These are phyloP conservation scores for Micoletzkya japonica DNA, from an alignment of 2,888 invertebrate genomes.

Conservation along the genomic window DNA sequence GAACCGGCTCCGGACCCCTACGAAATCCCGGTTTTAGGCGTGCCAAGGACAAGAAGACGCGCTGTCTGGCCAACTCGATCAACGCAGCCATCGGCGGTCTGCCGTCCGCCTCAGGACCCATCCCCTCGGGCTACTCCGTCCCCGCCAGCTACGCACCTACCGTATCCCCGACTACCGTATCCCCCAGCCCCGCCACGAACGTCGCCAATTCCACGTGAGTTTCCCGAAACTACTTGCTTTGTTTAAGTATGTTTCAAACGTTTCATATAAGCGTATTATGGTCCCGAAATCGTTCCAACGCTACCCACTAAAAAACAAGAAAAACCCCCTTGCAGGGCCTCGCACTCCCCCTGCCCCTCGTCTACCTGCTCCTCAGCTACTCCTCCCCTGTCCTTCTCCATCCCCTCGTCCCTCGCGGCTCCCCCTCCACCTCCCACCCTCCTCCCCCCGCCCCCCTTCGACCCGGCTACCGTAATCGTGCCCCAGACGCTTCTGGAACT, in stretches of 20 bases:
- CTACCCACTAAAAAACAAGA: no score
- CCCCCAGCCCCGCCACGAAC: neutral
- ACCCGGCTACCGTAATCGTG: neutral
- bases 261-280: no score
- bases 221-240: neutral
- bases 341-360: neutral
- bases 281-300: no score
- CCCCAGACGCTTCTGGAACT: conserved; percentile 7
- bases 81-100: conserved; percentile 19
- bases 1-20: neutral
- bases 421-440: conserved; percentile 15
- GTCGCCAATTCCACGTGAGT: no score
- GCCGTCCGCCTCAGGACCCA: neutral
- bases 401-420: neutral
- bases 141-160: no score
- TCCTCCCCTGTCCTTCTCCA: neutral
- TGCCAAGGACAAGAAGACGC: conserved; percentile 44
- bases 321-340: no score
- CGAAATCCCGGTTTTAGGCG: conserved; percentile 15
- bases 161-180: neutral
- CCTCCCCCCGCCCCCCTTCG: neutral
- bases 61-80: neutral
- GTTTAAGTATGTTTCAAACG: neutral
- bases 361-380: neutral
- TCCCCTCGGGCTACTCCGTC: no score